These are phyloP conservation scores for Portevinia maculata DNA, from an alignment of 2,888 invertebrate species.

Conservation along the genomic window DNA sequence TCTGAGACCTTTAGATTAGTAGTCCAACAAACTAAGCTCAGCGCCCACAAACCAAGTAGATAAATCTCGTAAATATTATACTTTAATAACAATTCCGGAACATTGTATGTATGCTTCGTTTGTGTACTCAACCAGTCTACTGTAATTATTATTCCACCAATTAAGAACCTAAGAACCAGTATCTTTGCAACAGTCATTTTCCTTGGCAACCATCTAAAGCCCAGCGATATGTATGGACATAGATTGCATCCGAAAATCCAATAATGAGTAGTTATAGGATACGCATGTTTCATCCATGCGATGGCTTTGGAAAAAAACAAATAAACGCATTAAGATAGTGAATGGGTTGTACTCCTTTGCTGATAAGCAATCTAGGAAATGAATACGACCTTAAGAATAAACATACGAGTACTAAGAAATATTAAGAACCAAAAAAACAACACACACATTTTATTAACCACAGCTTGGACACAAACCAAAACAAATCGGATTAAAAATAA, in stretches of 20 bases:
- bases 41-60: not conserved
- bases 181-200: slow-evolving; percentile 16
- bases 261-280: slow-evolving; percentile 49
- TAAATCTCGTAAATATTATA: slow-evolving; percentile 5
- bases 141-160: slow-evolving; percentile 56
- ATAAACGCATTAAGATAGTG: not conserved
- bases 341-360: not conserved
- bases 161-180: slow-evolving; percentile 37
- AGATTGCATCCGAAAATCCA: slow-evolving; percentile 31
- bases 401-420: no score
- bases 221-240: no score
- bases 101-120: slow-evolving; percentile 30
- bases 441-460: no score
- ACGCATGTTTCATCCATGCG: slow-evolving; percentile 20
- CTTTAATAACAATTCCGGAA: slow-evolving; percentile 50
- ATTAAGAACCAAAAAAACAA: no score
- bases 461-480: no score
- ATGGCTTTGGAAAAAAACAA: not conserved
- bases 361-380: no score
- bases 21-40: no score
- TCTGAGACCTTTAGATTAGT: no score
- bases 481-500: no score
- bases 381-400: no score
- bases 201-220: slow-evolving; percentile 18
- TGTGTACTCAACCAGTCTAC: not conserved